These are phyloP conservation scores for Cynocephalus volans DNA, from an alignment of 2,113 vertebrate genomes.

Conservation along the genomic window DNA sequence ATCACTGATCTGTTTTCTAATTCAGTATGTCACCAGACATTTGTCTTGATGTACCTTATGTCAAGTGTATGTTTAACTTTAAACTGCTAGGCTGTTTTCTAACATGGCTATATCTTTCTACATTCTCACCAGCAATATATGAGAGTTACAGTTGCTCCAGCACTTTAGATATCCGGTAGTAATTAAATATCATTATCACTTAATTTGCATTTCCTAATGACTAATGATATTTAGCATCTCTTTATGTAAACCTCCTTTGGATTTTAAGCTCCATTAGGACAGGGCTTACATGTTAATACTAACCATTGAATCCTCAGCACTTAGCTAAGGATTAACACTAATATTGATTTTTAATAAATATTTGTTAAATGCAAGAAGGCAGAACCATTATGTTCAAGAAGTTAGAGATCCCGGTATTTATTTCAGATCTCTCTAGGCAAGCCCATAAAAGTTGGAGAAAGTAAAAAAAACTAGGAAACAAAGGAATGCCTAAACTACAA, in stretches of 20 bases:
- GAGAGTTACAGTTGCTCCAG: neutral
- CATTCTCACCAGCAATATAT: neutral
- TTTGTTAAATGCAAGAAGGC: neutral
- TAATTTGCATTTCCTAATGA: constrained; percentile 36
- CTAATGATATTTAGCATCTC: neutral
- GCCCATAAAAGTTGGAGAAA: neutral
- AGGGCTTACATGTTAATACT: neutral
- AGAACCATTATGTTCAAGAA: neutral
- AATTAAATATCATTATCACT: neutral
- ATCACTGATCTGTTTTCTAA: neutral
- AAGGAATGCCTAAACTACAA: neutral
- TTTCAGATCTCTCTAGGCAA: neutral
- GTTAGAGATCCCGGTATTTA: neutral
- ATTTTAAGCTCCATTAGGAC: neutral
- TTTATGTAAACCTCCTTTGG: neutral
- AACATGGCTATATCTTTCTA: neutral
- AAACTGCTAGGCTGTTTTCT: neutral
- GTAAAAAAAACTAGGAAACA: neutral
- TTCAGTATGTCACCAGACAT: neutral
- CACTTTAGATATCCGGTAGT: neutral
- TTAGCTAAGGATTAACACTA: neutral
- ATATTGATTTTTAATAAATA: constrained; percentile 13
- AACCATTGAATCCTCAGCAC: neutral
- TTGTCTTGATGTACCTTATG: neutral
- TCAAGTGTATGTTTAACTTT: neutral